phyloP scores from a whole-genome alignment of 1,140 invertebrate species.

The Drepana arcuata region DNA sequence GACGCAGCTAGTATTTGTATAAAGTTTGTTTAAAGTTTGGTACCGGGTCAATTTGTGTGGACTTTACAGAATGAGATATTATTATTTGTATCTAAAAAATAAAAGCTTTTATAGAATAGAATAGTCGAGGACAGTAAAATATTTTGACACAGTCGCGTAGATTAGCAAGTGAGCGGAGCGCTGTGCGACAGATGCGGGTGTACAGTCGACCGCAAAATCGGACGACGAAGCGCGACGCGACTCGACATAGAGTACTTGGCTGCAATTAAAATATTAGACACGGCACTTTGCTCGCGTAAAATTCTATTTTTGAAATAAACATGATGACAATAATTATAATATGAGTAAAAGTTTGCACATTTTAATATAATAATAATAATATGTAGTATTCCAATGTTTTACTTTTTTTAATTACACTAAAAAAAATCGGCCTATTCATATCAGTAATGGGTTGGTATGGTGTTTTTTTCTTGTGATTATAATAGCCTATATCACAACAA shows the following conservation, averaged over 20 bases:
- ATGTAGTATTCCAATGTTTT: background rate
- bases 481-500: no score
- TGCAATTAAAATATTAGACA: background rate
- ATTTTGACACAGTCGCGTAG: no score
- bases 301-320: no score
- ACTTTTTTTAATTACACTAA: no score
- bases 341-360: background rate
- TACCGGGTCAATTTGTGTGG: background rate
- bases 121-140: no score
- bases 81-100: background rate
- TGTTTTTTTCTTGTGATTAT: no score
- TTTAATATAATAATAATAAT: background rate
- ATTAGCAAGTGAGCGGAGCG: slow-evolving; percentile 13
- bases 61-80: background rate
- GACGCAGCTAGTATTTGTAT: no score
- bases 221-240: slow-evolving; percentile 6
- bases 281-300: no score
- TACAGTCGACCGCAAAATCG: slow-evolving; percentile 47
- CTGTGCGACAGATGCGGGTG: slow-evolving; percentile 35
- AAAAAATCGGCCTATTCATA: no score
- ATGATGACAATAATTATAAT: background rate
- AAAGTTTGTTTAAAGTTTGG: slow-evolving; percentile 4
- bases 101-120: no score
- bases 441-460: no score
- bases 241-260: background rate